Evolutionary conservation across 2,797 vertebrate genomes (phyloP).

Genomic region (Labroides dimidiatus): DNA sequence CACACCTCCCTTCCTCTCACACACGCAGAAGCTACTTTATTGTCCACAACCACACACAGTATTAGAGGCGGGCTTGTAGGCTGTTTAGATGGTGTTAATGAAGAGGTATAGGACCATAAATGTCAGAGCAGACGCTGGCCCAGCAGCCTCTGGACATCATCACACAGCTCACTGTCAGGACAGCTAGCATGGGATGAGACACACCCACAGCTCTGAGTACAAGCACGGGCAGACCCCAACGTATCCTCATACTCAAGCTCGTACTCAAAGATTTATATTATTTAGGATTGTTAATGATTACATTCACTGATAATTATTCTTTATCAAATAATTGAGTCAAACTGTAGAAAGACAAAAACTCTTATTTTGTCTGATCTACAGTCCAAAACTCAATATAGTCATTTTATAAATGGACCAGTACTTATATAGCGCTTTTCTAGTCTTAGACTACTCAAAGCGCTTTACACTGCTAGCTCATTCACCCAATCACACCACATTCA

Average conservation of each 20-base stretch:
- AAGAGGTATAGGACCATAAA: conserved; percentile 90
- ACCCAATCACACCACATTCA: too few relatives aligned
- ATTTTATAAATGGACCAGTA: too few relatives aligned
- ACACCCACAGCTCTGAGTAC: conserved; percentile 22
- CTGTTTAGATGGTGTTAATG: conserved; percentile 92
- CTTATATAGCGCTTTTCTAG: too few relatives aligned
- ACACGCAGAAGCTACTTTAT: conserved; percentile 57
- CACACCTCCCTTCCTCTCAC: not conserved
- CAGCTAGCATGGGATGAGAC: conserved; percentile 35
- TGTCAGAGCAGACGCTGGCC: conserved; percentile 88
- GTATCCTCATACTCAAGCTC: not conserved
- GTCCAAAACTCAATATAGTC: not conserved
- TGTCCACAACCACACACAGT: conserved; percentile 58
- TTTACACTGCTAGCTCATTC: too few relatives aligned
- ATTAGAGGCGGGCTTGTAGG: conserved; percentile 74
- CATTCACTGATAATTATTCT: too few relatives aligned
- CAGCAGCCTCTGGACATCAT: conserved; percentile 88
- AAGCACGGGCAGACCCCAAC: not conserved
- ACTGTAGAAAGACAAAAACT: not conserved
- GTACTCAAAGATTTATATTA: not conserved
- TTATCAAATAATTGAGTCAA: too few relatives aligned
- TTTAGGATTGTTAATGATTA: not conserved
- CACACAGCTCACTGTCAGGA: conserved; percentile 81
- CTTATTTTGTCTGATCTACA: not conserved
- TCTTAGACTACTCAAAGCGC: too few relatives aligned